Evolutionary conservation across 2,113 vertebrate species (phyloP).

Genomic region (Tupaia chinensis): DNA sequence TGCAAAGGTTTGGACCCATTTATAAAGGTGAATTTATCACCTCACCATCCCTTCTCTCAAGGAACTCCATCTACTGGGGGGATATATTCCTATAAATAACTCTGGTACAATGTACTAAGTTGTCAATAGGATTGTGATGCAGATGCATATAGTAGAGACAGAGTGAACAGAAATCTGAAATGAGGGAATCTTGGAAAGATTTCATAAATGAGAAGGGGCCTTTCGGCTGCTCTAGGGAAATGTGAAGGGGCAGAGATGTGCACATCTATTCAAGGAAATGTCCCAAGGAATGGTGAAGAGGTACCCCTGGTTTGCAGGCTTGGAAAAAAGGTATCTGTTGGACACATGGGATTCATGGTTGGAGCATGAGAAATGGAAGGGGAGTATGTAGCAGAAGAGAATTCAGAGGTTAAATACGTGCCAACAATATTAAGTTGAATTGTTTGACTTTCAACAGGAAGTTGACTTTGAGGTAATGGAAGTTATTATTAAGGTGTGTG

Average conservation of each 20-base stretch:
- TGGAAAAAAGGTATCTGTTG: background rate
- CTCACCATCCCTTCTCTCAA: background rate
- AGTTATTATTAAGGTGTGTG: background rate
- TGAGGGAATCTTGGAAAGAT: background rate
- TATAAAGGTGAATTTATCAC: background rate
- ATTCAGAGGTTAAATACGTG: background rate
- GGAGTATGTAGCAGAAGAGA: background rate
- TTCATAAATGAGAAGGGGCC: background rate
- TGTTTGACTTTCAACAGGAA: background rate
- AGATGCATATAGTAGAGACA: background rate
- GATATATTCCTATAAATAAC: background rate
- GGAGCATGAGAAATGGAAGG: no score
- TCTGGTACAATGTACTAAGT: background rate
- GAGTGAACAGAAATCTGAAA: background rate
- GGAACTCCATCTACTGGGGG: background rate
- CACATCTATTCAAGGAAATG: background rate
- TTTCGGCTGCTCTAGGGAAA: background rate
- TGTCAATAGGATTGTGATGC: background rate
- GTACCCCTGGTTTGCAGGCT: background rate
- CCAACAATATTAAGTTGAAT: background rate
- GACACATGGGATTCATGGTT: no score
- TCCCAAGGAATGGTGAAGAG: background rate
- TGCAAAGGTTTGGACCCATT: background rate
- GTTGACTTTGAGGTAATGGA: background rate
- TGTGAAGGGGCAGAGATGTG: background rate